Conservation (phyloP, 2,113 vertebrate genomes). For the Cacatua alba region DNA sequence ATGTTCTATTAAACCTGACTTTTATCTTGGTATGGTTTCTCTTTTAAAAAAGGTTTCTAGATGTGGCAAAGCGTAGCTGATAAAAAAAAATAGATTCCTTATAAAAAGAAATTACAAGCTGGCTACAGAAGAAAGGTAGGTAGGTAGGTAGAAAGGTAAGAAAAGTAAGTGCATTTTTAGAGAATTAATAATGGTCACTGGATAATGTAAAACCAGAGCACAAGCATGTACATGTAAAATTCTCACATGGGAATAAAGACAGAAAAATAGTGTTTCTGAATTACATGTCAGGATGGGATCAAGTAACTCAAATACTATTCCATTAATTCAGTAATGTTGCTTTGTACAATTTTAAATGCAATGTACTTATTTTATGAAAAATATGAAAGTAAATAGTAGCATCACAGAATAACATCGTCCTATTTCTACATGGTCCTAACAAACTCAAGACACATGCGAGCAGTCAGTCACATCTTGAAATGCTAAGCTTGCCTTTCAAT, state of each 20-base stretch:
- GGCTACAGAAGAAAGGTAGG: neutral
- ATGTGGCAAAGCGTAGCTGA: neutral
- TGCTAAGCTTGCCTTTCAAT: neutral
- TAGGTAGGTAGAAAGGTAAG: too few species aligned
- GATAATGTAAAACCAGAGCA: neutral
- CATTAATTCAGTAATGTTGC: neutral
- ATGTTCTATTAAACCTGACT: neutral
- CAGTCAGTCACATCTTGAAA: neutral
- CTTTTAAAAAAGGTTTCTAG: neutral
- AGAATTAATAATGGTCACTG: neutral
- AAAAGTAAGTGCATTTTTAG: neutral
- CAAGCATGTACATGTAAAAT: neutral
- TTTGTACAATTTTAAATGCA: neutral
- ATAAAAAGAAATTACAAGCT: neutral
- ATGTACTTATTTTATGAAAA: neutral
- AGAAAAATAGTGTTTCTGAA: neutral
- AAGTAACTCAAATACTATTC: neutral
- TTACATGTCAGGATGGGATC: neutral
- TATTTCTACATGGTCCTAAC: neutral
- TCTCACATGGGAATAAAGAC: neutral
- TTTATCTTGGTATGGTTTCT: neutral
- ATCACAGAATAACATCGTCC: neutral
- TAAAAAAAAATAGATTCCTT: neutral
- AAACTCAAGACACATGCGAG: neutral
- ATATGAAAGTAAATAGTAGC: neutral